Evolutionary conservation across 2,113 vertebrate genomes (phyloP), one percentile per base, ranked within the genome.

Genomic region (Sebastes schlegelii): DNA sequence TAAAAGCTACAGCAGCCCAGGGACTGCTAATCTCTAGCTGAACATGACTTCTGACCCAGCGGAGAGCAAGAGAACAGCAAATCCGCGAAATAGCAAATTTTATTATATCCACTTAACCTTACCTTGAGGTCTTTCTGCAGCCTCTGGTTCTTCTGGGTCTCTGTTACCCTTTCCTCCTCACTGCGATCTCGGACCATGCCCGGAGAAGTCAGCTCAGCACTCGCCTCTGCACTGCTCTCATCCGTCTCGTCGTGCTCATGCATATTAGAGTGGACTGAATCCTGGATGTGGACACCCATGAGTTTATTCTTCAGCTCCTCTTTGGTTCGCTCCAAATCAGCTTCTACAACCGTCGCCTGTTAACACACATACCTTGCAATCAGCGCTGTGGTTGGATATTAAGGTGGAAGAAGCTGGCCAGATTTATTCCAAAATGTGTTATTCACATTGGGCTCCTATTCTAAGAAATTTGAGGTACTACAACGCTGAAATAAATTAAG

Each of bases 91-190:
- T 10, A 40, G 6, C 34, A 61, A 10, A 63, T 67, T 23, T 49
- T 8, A 40, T 26, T 55, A n/a, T 19, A 21, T 61, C 26, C 48
- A 21, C 62, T 57, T 16, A 51, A 71, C 19, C 83, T 85, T 94
- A 98, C 98, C 97, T 97, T 97, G 75, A 99, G 94, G 86, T 97
- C 98, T 86, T 97, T 98, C 95, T 98, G 97, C 69, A 99, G 97
- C 71, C 97, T 93, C 79, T 97, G 96, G 0, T 99, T 99, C 93
- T 99, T 99, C 94, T 98, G 97, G 0, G 98, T 97, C 70, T 99
- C 98, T 0, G 98, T 99, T 67, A 97, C 96, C 55, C 98, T 95
- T 21, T 99, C 95, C 86, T 99, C 98, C 85, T 99, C 98, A 0
- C 97, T 99, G 84, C 98, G 97, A 85, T 99, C 97, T 72, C 97